Conservation (phyloP, 2,888 invertebrate genomes). For the Neoascia interrupta region DNA sequence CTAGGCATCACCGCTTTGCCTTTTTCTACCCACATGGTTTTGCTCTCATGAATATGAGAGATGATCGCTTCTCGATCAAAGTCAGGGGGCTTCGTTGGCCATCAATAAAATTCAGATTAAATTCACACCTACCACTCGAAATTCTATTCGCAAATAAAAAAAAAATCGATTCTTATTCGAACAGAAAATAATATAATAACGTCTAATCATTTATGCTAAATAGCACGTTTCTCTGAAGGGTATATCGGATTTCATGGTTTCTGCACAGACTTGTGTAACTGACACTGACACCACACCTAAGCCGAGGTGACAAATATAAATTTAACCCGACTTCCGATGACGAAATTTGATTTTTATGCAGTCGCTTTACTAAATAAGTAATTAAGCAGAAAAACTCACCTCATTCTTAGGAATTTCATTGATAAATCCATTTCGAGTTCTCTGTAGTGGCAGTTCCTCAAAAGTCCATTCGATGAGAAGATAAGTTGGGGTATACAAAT, state of each 20-base stretch:
- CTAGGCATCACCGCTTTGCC: too few species aligned
- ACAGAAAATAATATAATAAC: constrained; percentile 16
- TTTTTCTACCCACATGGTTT: constrained; percentile 13
- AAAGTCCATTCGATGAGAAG: constrained; percentile 48
- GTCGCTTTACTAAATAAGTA: too few species aligned
- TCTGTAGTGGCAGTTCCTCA: constrained; percentile 3
- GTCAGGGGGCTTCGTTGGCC: not conserved
- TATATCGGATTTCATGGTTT: constrained; percentile 18
- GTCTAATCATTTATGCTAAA: constrained; percentile 38
- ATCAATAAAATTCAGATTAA: constrained; percentile 38
- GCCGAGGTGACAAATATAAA: too few species aligned
- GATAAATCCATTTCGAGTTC: constrained; percentile 56
- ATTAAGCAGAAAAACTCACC: constrained; percentile 45
- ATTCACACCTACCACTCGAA: constrained; percentile 35
- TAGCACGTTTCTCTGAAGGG: not conserved
- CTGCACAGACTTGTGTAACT: not conserved
- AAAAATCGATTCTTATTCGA: not conserved
- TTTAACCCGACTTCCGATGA: too few species aligned
- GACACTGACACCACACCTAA: not conserved
- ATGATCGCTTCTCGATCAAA: not conserved
- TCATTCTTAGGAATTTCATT: constrained; percentile 58
- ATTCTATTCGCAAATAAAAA: constrained; percentile 6
- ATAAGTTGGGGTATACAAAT: not conserved
- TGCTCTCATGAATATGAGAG: constrained; percentile 7
- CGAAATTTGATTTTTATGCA: too few species aligned